Base-by-base conservation (phyloP, 2,888 invertebrate genomes). In the Hemaris fuciformis region DNA sequence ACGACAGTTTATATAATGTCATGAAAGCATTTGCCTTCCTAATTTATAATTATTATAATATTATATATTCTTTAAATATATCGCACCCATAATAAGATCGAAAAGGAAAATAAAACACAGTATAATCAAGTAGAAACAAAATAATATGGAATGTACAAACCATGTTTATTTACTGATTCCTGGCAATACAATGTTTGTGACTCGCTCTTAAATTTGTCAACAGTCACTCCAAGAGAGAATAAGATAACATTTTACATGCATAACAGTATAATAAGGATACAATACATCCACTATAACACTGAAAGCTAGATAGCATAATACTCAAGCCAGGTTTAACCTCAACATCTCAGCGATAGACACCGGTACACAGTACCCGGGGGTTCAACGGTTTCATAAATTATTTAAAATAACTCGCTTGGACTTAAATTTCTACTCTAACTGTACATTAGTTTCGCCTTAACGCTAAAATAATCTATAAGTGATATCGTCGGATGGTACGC, bases 141-240 rank as follows among this genome's bases (percentile, higher is more conserved):
- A 93, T 94, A 94, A 94, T 94, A 95, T 95, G 95, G 95, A 95
- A 95, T 95, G 95, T 95, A 95, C 95, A 95, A 95, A 95, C 95
- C 94, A 94, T 94, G 94, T 94, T 94, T 93, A 91, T 94, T 94
- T 90, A 93, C 93, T 93, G 94, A 94, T 94, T 93, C 94, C 94
- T 94, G 94, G 91, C 92, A 91, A 89, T 91, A 93, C 91, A 92
- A 87, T 83, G 81, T 88, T 88, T 86, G 87, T 85, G 91, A 89
- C 89, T 85, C 79, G 81, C 85, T 83, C 79, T 76, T 66, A 76
- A 80, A 81, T 74, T 79, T 75, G 74, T 75, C 75, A 75, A 73
- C 74, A 76, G 83, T 81, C 84, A 85, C 82, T 75, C 65, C 69
- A 31, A 75, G 69, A 77, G 74, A 81, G 77, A 75, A 72, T 70